Percentiles rank a stretch among this genome's conserved stretches.
Conservation (phyloP, 2,113 vertebrate species). For the Cricetomys ansorgei region DNA sequence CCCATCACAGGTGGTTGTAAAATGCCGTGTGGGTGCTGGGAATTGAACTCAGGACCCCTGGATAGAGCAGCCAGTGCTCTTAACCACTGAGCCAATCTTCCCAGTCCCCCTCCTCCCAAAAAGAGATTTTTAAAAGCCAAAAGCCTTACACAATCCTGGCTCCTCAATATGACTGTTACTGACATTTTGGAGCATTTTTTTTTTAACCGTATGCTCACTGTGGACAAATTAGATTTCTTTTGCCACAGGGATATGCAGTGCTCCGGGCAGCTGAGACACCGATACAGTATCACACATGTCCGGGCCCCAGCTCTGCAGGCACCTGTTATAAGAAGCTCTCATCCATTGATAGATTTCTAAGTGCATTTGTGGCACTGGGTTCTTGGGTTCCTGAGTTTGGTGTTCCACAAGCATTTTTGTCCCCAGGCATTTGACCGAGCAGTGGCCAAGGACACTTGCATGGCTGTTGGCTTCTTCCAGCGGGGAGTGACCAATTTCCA, state of each 20-base stretch:
- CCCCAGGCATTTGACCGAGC: conserved; percentile 89
- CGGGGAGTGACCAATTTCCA: conserved; percentile 90
- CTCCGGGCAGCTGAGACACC: background rate
- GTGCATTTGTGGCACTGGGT: background rate
- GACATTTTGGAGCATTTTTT: fast-evolving
- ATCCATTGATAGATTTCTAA: fast-evolving
- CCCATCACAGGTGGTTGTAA: background rate
- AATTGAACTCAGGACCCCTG: background rate
- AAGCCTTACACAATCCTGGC: fast-evolving
- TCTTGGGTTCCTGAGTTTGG: background rate
- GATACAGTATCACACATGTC: fast-evolving
- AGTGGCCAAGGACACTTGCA: conserved; percentile 89
- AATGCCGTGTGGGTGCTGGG: background rate
- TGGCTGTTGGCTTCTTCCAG: conserved; percentile 94
- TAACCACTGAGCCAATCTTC: too few species aligned
- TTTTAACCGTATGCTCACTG: background rate
- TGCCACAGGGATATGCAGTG: too few species aligned
- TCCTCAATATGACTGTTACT: background rate
- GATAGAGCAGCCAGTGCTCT: background rate
- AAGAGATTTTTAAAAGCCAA: background rate
- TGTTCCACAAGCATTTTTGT: background rate
- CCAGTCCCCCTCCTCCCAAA: too few species aligned
- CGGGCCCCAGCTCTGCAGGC: background rate
- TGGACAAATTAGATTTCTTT: background rate
- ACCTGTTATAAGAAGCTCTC: background rate